These are phyloP conservation scores for Ophioninae sp. DNA, from an alignment of 2,888 invertebrate genomes.

Conservation along the genomic window DNA sequence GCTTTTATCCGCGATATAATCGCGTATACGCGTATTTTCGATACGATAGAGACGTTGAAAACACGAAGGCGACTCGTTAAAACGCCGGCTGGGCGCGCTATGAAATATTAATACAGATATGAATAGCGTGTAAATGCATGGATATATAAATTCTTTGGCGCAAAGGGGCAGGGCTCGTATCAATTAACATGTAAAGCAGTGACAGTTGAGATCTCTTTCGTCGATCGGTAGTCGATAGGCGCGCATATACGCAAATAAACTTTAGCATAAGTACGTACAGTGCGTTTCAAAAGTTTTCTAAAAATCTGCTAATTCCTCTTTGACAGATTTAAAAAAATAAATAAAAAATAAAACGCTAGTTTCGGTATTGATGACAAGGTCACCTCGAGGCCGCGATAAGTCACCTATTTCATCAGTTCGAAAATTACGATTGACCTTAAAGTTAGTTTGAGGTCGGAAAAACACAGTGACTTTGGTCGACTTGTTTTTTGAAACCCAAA, in stretches of 20 bases:
- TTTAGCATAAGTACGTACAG: background rate
- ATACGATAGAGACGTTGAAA: constrained; percentile 39
- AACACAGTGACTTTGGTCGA: too few relatives aligned
- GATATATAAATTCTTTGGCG: constrained; percentile 6
- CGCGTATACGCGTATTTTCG: constrained; percentile 5
- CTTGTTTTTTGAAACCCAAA: too few relatives aligned
- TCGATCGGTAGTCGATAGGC: background rate
- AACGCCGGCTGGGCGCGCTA: constrained; percentile 27
- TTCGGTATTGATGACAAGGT: too few relatives aligned
- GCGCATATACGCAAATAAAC: background rate
- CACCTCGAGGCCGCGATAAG: too few relatives aligned
- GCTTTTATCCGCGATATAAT: constrained; percentile 34
- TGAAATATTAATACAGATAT: constrained; percentile 45
- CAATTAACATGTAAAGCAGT: background rate
- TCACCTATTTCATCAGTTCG: too few relatives aligned
- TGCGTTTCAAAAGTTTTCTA: constrained; percentile 1
- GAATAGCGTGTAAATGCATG: constrained; percentile 19
- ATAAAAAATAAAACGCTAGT: too few relatives aligned
- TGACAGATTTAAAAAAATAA: too few relatives aligned
- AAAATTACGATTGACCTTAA: too few relatives aligned
- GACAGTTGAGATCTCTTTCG: constrained; percentile 2
- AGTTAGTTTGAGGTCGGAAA: too few relatives aligned
- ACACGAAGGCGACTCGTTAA: constrained; percentile 23
- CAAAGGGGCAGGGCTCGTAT: background rate
- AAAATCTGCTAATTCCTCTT: background rate